Evolutionary conservation across 2,888 invertebrate genomes (phyloP).

Genomic region (Oscheius sp.): DNA sequence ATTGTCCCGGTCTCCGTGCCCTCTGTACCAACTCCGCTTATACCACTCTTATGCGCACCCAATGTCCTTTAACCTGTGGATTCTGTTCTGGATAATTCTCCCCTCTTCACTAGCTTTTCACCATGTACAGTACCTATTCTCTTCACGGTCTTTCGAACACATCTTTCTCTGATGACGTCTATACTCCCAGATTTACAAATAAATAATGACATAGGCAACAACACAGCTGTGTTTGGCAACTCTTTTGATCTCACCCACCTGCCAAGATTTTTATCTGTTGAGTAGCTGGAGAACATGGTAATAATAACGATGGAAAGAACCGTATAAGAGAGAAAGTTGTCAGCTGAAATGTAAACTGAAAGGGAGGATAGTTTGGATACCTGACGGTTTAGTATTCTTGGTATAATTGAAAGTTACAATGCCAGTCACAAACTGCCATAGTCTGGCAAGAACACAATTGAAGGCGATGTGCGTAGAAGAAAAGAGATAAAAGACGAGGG

Average conservation of each 20-base stretch:
- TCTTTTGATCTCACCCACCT: too few relatives aligned
- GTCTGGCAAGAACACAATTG: not conserved
- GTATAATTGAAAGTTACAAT: not conserved
- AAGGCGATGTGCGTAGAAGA: not conserved
- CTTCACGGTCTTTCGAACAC: too few relatives aligned
- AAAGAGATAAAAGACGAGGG: not conserved
- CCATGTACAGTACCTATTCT: too few relatives aligned
- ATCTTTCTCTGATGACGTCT: too few relatives aligned
- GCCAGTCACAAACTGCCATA: slow-evolving; percentile 7
- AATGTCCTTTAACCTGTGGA: slow-evolving; percentile 19
- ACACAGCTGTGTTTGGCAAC: not conserved
- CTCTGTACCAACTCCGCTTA: not conserved
- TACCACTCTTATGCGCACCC: slow-evolving; percentile 3
- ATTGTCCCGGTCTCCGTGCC: not conserved
- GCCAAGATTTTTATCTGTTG: not conserved
- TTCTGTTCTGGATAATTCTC: slow-evolving; percentile 9
- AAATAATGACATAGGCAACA: too few relatives aligned
- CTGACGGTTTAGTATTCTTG: not conserved
- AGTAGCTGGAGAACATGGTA: not conserved
- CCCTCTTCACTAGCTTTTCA: too few relatives aligned
- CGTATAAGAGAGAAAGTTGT: not conserved
- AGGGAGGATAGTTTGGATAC: not conserved
- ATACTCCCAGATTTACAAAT: too few relatives aligned
- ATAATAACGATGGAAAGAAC: not conserved
- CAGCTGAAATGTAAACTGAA: not conserved